Evolutionary conservation across 2,113 vertebrate genomes (phyloP).

Genomic region (Hydrochoerus hydrochaeris): DNA sequence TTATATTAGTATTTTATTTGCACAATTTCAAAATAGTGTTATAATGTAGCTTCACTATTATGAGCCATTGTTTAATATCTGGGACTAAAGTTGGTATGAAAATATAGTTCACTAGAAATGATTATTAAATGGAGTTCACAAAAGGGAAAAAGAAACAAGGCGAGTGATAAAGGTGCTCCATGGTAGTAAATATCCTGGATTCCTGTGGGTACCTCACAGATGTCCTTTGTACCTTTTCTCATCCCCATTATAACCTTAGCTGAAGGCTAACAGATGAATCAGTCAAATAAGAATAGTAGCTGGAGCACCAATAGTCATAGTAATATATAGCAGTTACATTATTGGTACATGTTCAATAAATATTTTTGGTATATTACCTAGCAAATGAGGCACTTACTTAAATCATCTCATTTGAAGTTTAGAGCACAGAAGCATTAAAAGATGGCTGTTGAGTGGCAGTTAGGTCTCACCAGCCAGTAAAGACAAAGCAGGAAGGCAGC

Average conservation of each 20-base stretch:
- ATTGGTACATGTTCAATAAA: not conserved
- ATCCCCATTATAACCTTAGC: not conserved
- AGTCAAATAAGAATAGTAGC: not conserved
- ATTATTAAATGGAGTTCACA: not conserved
- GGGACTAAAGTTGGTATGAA: not conserved
- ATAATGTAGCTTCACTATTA: not conserved
- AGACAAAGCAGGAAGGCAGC: not conserved
- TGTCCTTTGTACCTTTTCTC: not conserved
- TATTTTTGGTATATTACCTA: not conserved
- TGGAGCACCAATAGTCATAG: not conserved
- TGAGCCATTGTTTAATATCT: not conserved
- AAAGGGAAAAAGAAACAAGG: not conserved
- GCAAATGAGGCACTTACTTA: not conserved
- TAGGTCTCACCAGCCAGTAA: not conserved
- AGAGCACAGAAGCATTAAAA: not conserved
- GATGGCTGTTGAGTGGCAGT: not conserved
- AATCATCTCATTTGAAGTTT: conserved; percentile 11
- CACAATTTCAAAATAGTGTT: not conserved
- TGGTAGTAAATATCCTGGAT: not conserved
- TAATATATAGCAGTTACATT: not conserved
- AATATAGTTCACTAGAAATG: not conserved
- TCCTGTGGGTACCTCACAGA: not conserved
- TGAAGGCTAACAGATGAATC: not conserved
- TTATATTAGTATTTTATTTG: not conserved
- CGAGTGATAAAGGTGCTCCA: not conserved